phyloP scores from a whole-genome alignment of 1,140 invertebrate species.

The Asbolus verrucosus region DNA sequence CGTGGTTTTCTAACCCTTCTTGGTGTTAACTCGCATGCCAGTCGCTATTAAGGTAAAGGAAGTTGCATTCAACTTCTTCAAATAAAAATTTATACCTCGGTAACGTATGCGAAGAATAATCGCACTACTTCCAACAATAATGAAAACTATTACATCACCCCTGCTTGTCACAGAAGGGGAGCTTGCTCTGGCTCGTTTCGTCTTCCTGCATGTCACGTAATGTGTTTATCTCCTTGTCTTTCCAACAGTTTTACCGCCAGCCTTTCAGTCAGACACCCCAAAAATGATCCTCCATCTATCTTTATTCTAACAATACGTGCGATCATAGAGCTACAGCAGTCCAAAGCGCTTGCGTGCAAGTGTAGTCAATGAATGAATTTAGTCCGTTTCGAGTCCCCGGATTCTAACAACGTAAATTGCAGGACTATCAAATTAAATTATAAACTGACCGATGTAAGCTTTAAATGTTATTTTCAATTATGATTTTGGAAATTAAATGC shows the following conservation, averaged over 20 bases:
- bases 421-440: slow-evolving; percentile 38
- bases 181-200: neutral
- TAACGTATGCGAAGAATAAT: slow-evolving; percentile 27
- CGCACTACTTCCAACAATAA: slow-evolving; percentile 30
- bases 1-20: too few species aligned
- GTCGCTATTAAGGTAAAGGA: neutral
- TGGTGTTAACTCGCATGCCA: too few species aligned
- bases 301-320: slow-evolving; percentile 1
- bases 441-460: slow-evolving; percentile 36
- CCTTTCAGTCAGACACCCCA: slow-evolving; percentile 13
- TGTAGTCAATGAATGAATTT: slow-evolving; percentile 53
- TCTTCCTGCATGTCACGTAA: neutral
- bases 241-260: too few species aligned
- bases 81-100: slow-evolving; percentile 8
- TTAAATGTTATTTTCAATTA: slow-evolving; percentile 13
- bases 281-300: slow-evolving; percentile 2
- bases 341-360: slow-evolving; percentile 42
- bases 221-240: slow-evolving; percentile 3
- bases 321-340: too few species aligned
- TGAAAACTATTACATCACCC: slow-evolving; percentile 37
- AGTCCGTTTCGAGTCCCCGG: slow-evolving; percentile 45
- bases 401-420: slow-evolving; percentile 39
- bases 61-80: slow-evolving; percentile 1
- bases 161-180: slow-evolving; percentile 16
- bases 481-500: too few species aligned